Conservation (phyloP, 2,113 vertebrate genomes). For the Donacobius atricapilla region DNA sequence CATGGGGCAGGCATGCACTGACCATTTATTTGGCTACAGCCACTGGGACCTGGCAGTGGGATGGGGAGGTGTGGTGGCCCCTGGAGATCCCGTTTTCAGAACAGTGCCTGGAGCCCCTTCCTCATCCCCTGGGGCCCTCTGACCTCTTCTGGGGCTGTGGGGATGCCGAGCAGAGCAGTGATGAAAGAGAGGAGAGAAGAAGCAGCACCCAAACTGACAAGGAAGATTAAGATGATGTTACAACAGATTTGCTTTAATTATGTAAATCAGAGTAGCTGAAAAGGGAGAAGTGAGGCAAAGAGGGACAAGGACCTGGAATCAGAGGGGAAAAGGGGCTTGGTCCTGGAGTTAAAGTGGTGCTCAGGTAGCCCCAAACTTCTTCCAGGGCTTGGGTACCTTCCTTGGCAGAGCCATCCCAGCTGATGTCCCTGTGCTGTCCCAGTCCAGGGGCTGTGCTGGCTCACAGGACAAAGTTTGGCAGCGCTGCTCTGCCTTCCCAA, state of each 20-base stretch:
- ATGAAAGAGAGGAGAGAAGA: background rate
- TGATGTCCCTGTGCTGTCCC: background rate
- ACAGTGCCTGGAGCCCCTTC: background rate
- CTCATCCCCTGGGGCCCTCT: background rate
- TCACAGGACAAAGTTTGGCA: background rate
- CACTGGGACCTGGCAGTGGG: background rate
- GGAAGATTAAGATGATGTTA: background rate
- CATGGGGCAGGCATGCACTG: background rate
- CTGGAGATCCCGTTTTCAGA: background rate
- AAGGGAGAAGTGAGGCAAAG: background rate
- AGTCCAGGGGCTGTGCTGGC: background rate
- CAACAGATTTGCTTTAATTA: background rate
- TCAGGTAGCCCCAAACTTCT: background rate
- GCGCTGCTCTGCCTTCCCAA: background rate
- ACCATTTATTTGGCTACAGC: background rate
- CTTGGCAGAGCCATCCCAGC: background rate
- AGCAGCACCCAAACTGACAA: background rate
- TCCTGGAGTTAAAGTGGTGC: background rate
- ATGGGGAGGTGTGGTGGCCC: background rate
- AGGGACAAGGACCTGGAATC: background rate
- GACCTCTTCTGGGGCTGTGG: rapidly evolving
- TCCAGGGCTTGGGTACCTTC: background rate
- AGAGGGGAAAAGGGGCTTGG: background rate
- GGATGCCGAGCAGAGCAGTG: background rate
- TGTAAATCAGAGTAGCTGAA: background rate